Evolutionary conservation across 53 echinoderm and acorn worm genomes (phyloP).

Genomic region (Temnopleurus reevesii): DNA sequence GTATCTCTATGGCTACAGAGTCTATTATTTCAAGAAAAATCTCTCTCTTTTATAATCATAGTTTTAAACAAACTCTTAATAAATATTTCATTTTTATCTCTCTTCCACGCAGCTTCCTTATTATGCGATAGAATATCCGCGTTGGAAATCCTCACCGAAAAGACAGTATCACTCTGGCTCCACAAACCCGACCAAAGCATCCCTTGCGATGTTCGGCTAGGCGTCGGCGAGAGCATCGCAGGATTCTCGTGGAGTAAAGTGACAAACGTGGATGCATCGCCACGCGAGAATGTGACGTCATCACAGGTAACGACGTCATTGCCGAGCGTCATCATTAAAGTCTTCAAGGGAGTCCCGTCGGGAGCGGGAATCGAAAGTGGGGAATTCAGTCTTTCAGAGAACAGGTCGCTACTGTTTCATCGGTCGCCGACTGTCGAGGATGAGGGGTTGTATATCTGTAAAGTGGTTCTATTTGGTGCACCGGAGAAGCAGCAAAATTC

Average conservation of each 20-base stretch:
- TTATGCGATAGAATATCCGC: constrained; percentile 14
- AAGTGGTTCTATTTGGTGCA: constrained; percentile 21
- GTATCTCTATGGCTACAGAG: no score
- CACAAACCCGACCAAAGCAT: constrained; percentile 4
- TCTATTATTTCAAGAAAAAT: no score
- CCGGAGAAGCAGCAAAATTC: not conserved
- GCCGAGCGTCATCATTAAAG: not conserved
- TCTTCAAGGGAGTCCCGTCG: not conserved
- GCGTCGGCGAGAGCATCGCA: not conserved
- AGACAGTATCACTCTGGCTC: constrained; percentile 41
- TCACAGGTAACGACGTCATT: not conserved
- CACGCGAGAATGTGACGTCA: not conserved
- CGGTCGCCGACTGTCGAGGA: constrained; percentile 1
- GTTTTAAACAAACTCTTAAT: not conserved
- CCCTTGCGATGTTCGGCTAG: constrained; percentile 23
- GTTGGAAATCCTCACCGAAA: constrained; percentile 22
- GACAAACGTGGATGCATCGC: not conserved
- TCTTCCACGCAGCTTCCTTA: not conserved
- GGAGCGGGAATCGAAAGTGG: not conserved
- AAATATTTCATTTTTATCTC: not conserved
- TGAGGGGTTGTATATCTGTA: constrained; percentile 30
- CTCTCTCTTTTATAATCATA: no score
- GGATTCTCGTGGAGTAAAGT: not conserved
- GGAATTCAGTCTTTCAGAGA: constrained; percentile 35
- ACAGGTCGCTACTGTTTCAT: constrained; percentile 5